Evolutionary conservation across 2,888 invertebrate genomes (phyloP).

Genomic region (Pseudococcus longispinus): DNA sequence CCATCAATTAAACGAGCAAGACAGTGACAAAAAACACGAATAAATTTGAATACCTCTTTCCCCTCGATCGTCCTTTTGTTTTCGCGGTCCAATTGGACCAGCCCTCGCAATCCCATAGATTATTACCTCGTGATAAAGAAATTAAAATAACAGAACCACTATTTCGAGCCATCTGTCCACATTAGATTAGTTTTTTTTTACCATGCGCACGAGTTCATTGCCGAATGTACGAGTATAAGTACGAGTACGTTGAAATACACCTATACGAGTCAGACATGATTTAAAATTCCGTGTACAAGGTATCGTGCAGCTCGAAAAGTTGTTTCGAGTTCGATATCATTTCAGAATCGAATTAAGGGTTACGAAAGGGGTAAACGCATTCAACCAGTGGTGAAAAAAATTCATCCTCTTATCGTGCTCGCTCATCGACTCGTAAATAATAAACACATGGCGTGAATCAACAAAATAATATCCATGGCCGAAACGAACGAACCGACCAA

Average conservation of each 20-base stretch:
- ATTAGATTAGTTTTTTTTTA: neutral
- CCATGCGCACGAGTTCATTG: neutral
- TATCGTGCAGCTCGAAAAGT: neutral
- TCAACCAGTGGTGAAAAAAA: slow-evolving; percentile 21
- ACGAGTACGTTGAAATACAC: neutral
- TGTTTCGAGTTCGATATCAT: slow-evolving; percentile 22
- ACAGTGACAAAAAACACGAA: neutral
- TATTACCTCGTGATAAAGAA: neutral
- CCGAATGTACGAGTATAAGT: neutral
- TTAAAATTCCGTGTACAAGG: slow-evolving; percentile 15
- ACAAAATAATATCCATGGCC: neutral
- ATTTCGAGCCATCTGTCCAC: neutral
- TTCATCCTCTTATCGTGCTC: slow-evolving; percentile 13
- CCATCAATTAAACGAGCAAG: neutral
- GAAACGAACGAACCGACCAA: neutral
- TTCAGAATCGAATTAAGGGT: slow-evolving; percentile 3
- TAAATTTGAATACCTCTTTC: neutral
- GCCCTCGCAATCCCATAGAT: neutral
- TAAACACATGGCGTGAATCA: slow-evolving; percentile 38
- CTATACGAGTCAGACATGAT: neutral
- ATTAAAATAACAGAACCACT: neutral
- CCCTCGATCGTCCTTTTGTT: neutral
- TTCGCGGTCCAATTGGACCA: neutral
- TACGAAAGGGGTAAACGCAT: slow-evolving; percentile 17
- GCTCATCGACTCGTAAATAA: slow-evolving; percentile 13